Base-by-base conservation (phyloP, 2,113 vertebrate species). In the Petrocephalus zakoni region DNA sequence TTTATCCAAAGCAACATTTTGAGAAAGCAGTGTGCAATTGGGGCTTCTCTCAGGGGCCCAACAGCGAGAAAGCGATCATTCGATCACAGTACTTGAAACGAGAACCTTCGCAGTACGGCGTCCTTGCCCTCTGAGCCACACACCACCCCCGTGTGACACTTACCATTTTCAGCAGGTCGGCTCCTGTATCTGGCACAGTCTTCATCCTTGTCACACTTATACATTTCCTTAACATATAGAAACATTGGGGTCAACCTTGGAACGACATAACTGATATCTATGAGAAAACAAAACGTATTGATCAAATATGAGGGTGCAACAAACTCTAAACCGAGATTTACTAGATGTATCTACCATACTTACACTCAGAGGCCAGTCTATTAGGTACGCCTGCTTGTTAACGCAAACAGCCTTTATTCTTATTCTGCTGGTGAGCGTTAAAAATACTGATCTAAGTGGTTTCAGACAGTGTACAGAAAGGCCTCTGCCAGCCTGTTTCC, bases 131-230 rank as follows among this genome's bases (percentile, higher is more conserved):
- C 22, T 61, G 58, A 61, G 8, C 22, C 58, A 61, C 7, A n/a
- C 58, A n/a, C 58, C 8, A 1, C 6, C 58, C 68, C 75, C 37
- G 25, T 64, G 10, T 82, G 21, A 82, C 5, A 82, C 19, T 92
- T 90, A 96, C 95, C 95, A 9, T 89, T 93, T 5, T 68, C 47
- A 2, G 90, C 61, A 89, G 92, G 56, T 25, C 88, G 15, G 6
- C 47, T 87, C 0, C 87, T 11, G 5, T 90, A 22, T 0, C 75
- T 0, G 0, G 11, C 0, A 78, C 95, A 96, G 68, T 95, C 68
- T 49, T 11, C 0, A 88, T 94, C 72, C 0, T 4, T 90, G 0
- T 0, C 0, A 89, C 95, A 96, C 0, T 0, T 2, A 75, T 89
- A 95, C 0, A 0, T 72, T 64, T 1, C 1, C 95, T 95, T 86